Evolutionary conservation across 2,797 vertebrate species (phyloP), one percentile per base, ranked within the genome.

Genomic region (Adelosebastes latens): DNA sequence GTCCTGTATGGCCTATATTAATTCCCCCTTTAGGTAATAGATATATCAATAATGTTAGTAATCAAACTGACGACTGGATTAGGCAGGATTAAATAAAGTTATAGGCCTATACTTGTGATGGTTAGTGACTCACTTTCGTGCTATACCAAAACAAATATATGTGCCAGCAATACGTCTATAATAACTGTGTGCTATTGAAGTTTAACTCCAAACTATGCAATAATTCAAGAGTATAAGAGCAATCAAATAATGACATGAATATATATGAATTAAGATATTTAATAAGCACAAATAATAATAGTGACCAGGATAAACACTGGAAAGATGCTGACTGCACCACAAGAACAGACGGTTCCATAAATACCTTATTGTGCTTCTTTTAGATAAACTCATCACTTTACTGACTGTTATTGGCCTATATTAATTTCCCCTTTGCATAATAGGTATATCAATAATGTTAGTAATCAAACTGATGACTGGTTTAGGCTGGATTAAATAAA

Each of bases 231-330:
- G 2, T 46, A 29, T 29, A 20, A 20, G 10, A 42, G 12, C 13
- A 52, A 5, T 24, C 8, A n/a, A 34, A 69, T 8, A 2, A 13
- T 42, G 14, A 0, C 16, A 1, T 42, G 2, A 42, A 42, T 16
- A 42, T 16, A 42, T 42, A 42, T 1, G 0, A 42, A 5, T 16
- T 16, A 42, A 42, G 39, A 42, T 42, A 42, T 42, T 42, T 42
- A 42, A 42, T 42, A 42, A 42, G 39, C 2, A 42, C 14, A 42
- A 42, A 42, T 42, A 42, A 42, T 0, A 72, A 90, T 79, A 34
- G 78, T 74, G 77, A 88, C 63, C 79, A 84, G 79, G 64, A 78
- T 72, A 85, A 88, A 90, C 80, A 91, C 66, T 77, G 61, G 52
- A 74, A 76, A 80, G 63, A 88, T 60, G 77, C 82, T 72, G 63